Conservation (phyloP, 2,888 invertebrate genomes). For the Dichetophora obliterata region DNA sequence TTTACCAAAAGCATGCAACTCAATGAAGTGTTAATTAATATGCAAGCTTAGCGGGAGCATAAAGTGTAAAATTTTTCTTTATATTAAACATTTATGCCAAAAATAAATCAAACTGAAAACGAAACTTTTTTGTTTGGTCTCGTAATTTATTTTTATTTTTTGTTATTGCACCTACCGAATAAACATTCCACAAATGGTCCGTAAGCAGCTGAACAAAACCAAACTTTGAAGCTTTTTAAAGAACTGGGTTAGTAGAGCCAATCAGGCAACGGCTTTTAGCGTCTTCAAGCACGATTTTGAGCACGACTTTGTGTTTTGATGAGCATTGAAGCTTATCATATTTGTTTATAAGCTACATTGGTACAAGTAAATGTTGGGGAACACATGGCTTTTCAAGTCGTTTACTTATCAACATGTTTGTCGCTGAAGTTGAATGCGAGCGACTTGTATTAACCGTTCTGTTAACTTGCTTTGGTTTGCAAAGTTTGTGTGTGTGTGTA, state of each 20-base stretch:
- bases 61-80: neutral
- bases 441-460: constrained; percentile 10
- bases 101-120: constrained; percentile 3
- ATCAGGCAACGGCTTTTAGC: neutral
- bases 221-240: constrained; percentile 25
- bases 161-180: neutral
- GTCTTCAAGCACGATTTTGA: neutral
- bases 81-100: neutral
- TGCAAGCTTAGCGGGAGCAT: neutral
- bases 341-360: neutral
- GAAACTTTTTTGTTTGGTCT: neutral
- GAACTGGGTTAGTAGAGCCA: constrained; percentile 49
- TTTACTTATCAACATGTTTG: neutral
- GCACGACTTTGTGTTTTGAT: constrained; percentile 5
- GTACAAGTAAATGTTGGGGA: neutral
- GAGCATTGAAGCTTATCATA: constrained; percentile 3
- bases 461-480: constrained; percentile 26
- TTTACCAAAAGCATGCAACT: neutral
- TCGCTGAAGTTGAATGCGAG: neutral
- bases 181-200: neutral
- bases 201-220: neutral
- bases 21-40: constrained; percentile 16
- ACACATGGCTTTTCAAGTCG: neutral
- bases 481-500: neutral
- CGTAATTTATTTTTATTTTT: constrained; percentile 17